A percentile compares a stretch with the other conserved stretches of the same genome.
Conservation (phyloP, 2,888 invertebrate genomes). For the Apodemia mormo region DNA sequence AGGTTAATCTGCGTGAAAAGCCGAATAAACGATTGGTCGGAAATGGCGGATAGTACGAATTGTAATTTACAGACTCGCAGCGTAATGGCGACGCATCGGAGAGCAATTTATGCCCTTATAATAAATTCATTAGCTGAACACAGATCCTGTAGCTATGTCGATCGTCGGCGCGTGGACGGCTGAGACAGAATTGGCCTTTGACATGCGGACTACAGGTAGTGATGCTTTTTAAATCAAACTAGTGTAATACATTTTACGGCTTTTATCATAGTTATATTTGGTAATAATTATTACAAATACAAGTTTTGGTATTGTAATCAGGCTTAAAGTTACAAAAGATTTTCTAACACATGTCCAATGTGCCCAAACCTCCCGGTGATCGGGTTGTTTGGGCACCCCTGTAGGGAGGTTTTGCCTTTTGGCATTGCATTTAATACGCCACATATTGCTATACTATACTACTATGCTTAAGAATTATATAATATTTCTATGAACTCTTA, state of each 20-base stretch:
- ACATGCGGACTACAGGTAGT: neutral
- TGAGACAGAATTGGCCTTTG: conserved; percentile 6
- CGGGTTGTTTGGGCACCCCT: too few relatives aligned
- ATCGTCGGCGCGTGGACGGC: neutral
- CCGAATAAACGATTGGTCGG: conserved; percentile 67
- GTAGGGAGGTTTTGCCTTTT: too few relatives aligned
- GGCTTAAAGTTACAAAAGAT: too few relatives aligned
- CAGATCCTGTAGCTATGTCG: conserved; percentile 8
- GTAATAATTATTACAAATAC: too few relatives aligned
- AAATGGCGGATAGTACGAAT: conserved; percentile 61
- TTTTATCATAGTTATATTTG: neutral
- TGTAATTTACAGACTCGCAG: conserved; percentile 73
- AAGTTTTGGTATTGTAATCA: too few relatives aligned
- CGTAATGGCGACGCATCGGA: conserved; percentile 77
- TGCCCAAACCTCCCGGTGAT: too few relatives aligned
- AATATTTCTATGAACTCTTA: too few relatives aligned
- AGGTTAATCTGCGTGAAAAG: conserved; percentile 52
- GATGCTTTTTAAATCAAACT: neutral
- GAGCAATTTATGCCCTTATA: conserved; percentile 78
- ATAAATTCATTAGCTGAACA: conserved; percentile 74
- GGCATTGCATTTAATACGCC: too few relatives aligned
- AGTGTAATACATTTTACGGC: neutral
- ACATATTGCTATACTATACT: too few relatives aligned
- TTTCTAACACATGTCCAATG: too few relatives aligned
- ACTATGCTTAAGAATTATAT: too few relatives aligned